Evolutionary conservation across 2,888 invertebrate species (phyloP).

Genomic region (Campoplex nolae): DNA sequence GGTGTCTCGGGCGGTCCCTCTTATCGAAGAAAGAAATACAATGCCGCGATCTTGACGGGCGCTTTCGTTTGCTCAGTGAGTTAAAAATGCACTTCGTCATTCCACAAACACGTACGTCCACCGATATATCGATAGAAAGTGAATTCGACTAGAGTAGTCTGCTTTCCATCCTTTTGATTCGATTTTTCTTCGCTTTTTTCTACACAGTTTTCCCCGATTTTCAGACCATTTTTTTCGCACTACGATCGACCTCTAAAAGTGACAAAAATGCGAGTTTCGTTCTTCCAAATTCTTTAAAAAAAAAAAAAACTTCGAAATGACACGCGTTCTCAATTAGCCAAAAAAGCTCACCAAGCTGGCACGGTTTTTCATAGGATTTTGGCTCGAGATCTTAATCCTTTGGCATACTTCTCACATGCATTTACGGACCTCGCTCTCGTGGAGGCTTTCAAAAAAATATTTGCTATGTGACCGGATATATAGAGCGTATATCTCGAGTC

Average conservation of each 20-base stretch:
- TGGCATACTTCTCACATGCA: neutral
- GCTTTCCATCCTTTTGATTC: neutral
- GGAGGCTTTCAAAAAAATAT: slow-evolving; percentile 48
- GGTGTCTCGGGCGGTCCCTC: slow-evolving; percentile 76
- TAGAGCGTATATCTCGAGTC: slow-evolving; percentile 51
- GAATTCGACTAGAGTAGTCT: neutral
- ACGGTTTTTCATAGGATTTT: neutral
- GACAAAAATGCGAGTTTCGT: neutral
- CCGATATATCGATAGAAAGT: neutral
- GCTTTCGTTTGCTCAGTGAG: slow-evolving; percentile 63
- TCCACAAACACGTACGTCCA: neutral
- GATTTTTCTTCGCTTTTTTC: neutral
- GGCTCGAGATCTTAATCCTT: neutral
- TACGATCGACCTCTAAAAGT: neutral
- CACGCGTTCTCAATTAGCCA: neutral
- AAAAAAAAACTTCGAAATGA: neutral
- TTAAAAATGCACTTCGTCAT: slow-evolving; percentile 49
- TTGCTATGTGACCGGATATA: slow-evolving; percentile 44
- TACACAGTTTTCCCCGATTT: neutral
- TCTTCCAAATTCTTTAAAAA: neutral
- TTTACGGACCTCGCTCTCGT: slow-evolving; percentile 16
- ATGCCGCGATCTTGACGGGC: slow-evolving; percentile 69
- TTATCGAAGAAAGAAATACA: slow-evolving; percentile 73
- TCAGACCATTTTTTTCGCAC: neutral
- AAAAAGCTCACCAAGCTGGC: neutral